A percentile compares a stretch with the other conserved stretches of the same genome.
Conservation (phyloP, 2,797 vertebrate genomes). For the Scomberomorus guttatus region DNA sequence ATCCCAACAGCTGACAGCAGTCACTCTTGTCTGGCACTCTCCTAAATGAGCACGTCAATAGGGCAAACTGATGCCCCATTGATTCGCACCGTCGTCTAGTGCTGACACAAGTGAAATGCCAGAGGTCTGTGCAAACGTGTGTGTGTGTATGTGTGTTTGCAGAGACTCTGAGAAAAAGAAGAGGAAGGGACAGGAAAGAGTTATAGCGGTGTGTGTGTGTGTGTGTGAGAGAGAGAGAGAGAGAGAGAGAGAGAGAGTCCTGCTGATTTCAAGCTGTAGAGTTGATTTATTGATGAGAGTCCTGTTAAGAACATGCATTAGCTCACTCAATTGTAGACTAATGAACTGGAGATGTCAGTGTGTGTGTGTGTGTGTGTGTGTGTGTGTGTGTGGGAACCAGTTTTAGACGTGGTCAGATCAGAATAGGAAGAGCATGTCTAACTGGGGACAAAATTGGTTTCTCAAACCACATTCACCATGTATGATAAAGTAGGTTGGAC, state of each 20-base stretch:
- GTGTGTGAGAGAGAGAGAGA: not conserved
- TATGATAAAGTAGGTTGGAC: not conserved
- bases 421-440: not conserved
- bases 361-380: not conserved
- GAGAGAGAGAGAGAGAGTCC: not conserved
- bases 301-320: slow-evolving; percentile 38
- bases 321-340: slow-evolving; percentile 30
- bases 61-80: slow-evolving; percentile 50
- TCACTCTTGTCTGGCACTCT: slow-evolving; percentile 20
- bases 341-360: slow-evolving; percentile 28
- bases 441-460: not conserved
- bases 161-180: not conserved
- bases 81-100: slow-evolving; percentile 39
- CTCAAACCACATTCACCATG: not conserved
- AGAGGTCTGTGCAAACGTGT: slow-evolving; percentile 10
- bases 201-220: not conserved
- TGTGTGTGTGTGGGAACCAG: not conserved
- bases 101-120: slow-evolving; percentile 57
- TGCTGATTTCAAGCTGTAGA: slow-evolving; percentile 4
- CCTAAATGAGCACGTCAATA: slow-evolving; percentile 47
- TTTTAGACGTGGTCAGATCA: not conserved
- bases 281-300: slow-evolving; percentile 54
- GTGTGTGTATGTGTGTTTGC: not conserved
- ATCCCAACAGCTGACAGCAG: not conserved
- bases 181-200: no score